A percentile compares a stretch with the other conserved stretches of the same genome.
phyloP scores from a whole-genome alignment of 2,888 invertebrate species.

The Andrena praecox region DNA sequence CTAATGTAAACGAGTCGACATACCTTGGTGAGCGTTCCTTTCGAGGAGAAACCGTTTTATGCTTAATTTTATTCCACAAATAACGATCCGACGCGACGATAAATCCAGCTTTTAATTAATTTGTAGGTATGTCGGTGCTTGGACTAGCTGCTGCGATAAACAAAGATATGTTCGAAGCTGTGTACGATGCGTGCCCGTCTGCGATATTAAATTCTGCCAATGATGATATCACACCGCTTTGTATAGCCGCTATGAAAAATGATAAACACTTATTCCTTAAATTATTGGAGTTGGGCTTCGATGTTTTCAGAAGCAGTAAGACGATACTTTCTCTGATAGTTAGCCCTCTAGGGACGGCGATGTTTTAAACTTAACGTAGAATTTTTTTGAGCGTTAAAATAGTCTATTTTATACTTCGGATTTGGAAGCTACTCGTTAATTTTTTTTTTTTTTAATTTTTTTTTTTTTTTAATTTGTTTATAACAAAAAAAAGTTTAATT shows the following conservation, averaged over 20 bases:
- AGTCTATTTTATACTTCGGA: no score
- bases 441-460: no score
- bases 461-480: no score
- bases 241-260: slow-evolving; percentile 80
- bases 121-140: slow-evolving; percentile 78
- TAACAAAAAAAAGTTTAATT: no score
- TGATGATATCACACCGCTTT: slow-evolving; percentile 80
- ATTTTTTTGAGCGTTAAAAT: no score
- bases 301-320: slow-evolving; percentile 76
- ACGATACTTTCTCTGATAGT: slow-evolving; percentile 2
- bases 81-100: neutral
- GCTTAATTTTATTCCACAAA: slow-evolving; percentile 9
- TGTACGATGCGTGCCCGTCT: slow-evolving; percentile 75
- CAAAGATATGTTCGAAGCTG: slow-evolving; percentile 76
- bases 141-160: slow-evolving; percentile 78
- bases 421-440: no score
- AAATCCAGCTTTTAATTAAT: neutral
- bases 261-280: slow-evolving; percentile 78
- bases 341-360: no score
- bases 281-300: slow-evolving; percentile 75
- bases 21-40: slow-evolving; percentile 75
- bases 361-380: no score
- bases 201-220: slow-evolving; percentile 72
- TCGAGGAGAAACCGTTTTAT: neutral
- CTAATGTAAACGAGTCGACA: slow-evolving; percentile 74